Percentiles rank a stretch among this genome's conserved stretches.
phyloP scores from a whole-genome alignment of 2,113 vertebrate genomes.

The Pachycephala philippinensis region DNA sequence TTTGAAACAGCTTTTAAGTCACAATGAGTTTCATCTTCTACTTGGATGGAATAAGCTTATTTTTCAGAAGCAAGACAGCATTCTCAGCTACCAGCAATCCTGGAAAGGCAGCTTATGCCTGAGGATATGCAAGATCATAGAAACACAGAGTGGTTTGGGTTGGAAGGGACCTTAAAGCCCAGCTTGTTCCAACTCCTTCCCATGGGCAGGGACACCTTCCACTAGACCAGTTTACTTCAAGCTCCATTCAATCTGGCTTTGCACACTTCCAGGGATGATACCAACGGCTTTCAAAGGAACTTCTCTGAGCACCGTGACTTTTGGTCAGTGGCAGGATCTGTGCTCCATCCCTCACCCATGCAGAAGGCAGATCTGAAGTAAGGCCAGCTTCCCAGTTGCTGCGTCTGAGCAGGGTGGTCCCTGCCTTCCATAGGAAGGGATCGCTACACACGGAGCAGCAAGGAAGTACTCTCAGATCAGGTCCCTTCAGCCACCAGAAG shows the following conservation, averaged over 20 bases:
- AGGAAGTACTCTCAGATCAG: neutral
- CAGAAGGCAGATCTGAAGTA: neutral
- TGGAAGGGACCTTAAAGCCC: neutral
- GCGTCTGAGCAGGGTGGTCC: fast-evolving
- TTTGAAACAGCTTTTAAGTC: neutral
- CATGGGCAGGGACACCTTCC: neutral
- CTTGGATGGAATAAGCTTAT: neutral
- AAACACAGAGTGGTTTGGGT: neutral
- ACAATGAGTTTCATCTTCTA: neutral
- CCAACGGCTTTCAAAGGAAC: neutral
- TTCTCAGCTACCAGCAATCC: neutral
- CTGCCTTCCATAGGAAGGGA: fast-evolving
- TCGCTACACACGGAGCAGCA: fast-evolving
- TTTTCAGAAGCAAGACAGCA: neutral
- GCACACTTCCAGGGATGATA: neutral
- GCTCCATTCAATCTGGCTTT: neutral
- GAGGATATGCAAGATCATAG: neutral
- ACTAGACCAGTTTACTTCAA: neutral
- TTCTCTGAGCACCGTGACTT: fast-evolving
- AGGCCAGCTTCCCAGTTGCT: fast-evolving
- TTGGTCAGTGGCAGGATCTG: neutral
- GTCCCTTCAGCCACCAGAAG: neutral
- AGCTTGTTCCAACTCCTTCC: neutral
- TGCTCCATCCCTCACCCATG: fast-evolving
- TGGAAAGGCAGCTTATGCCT: neutral